Evolutionary conservation across 2,888 invertebrate species (phyloP).

Genomic region (Xestia rhomboidea): DNA sequence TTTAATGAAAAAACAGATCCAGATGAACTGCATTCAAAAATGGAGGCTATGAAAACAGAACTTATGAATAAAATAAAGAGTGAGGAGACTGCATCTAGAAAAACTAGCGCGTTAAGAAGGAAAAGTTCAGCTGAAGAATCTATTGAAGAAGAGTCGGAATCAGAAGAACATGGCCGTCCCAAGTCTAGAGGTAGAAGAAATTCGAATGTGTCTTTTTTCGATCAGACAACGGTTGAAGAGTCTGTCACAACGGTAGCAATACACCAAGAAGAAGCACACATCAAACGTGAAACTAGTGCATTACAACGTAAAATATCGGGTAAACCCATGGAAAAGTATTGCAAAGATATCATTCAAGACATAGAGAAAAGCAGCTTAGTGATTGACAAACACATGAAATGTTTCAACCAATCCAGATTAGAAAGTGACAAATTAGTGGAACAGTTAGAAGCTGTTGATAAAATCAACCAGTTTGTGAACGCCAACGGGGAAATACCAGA

Average conservation of each 20-base stretch:
- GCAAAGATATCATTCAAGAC: constrained; percentile 86
- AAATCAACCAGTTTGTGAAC: constrained; percentile 87
- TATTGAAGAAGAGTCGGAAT: constrained; percentile 81
- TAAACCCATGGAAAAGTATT: constrained; percentile 85
- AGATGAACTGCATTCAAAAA: constrained; percentile 82
- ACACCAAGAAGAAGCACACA: constrained; percentile 68
- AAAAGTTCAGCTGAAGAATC: constrained; percentile 81
- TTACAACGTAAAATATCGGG: constrained; percentile 76
- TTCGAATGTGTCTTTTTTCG: constrained; percentile 82
- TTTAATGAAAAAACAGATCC: constrained; percentile 73
- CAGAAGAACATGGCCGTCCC: constrained; percentile 77
- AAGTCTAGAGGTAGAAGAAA: constrained; percentile 83
- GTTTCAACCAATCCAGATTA: constrained; percentile 83
- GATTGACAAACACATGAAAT: constrained; percentile 89
- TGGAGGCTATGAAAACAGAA: constrained; percentile 83
- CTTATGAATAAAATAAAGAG: constrained; percentile 85
- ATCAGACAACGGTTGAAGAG: constrained; percentile 73
- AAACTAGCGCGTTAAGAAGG: constrained; percentile 78
- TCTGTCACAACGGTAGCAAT: constrained; percentile 71
- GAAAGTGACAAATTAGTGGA: constrained; percentile 88
- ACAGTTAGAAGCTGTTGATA: constrained; percentile 88
- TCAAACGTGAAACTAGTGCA: constrained; percentile 74
- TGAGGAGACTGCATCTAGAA: constrained; percentile 77
- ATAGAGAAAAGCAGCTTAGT: constrained; percentile 86
- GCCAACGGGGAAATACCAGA: constrained; percentile 79